Base-by-base conservation (phyloP, 2,113 vertebrate genomes). In the Polypterus bichir region DNA sequence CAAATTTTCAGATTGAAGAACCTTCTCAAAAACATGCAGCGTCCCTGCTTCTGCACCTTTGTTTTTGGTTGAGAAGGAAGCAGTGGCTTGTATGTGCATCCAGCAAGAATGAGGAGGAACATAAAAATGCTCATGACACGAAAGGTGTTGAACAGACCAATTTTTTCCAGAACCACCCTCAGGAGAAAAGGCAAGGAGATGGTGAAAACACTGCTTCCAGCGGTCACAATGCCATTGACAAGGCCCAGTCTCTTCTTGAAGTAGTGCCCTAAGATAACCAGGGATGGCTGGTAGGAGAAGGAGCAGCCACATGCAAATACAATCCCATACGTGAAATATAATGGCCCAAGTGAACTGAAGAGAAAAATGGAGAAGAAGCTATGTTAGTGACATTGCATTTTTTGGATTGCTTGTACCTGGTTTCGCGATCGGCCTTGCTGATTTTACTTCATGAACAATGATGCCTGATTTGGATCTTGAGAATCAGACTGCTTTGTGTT, bases 201-300 rank as follows among this genome's bases (percentile, higher is more conserved):
- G 0, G 95, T 97, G 81, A 98, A 98, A 57, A 91, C 8, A 56
- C 93, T 95, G 86, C 94, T 97, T 74, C 96, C 95, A 0, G 96
- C 96, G 0, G 96, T 99, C 77, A 99, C 96, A 0, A 99, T 89
- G 72, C 96, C 96, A 2, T 97, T 99, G 52, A 98, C 96, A 4
- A 98, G 78, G 0, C 96, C 95, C 1, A 99, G 85, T 6, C 95
- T 93, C 65, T 88, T 91, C 83, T 95, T 96, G 78, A 99, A 99
- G 62, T 98, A 98, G 71, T 97, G 92, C 60, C 95, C 96, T 2
- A 99, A 78, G 62, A 99, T 95, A 64, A 99, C 96, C 72, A 99
- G 69, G 45, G 94, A 97, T 0, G 96, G 96, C 80, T 99, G 96
- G 81, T 99, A 99, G 0, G 94, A 85, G 58, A 97, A 98, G 0